Evolutionary conservation across 2,797 vertebrate species (phyloP).

Genomic region (Chrysocyon brachyurus): DNA sequence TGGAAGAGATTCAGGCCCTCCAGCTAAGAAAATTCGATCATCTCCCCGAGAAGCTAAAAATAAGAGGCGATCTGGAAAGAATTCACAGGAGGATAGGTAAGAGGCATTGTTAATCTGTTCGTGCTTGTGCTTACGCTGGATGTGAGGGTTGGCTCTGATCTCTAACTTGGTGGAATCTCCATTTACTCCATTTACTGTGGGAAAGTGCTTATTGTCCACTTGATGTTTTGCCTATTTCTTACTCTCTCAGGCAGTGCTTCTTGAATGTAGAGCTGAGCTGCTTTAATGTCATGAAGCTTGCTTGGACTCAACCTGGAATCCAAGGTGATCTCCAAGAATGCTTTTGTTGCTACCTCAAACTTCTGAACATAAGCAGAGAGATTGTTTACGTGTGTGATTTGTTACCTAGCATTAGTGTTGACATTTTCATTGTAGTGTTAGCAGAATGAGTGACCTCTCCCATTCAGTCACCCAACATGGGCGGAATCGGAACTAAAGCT

Average conservation of each 20-base stretch:
- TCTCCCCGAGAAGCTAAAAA: slow-evolving; percentile 97
- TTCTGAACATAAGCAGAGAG: background rate
- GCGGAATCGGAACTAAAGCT: background rate
- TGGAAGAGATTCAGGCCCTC: slow-evolving; percentile 93
- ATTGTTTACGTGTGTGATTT: slow-evolving; percentile 14
- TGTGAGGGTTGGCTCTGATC: background rate
- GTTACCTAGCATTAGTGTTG: background rate
- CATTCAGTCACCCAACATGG: slow-evolving; percentile 36
- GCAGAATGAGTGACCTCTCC: background rate
- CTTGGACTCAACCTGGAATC: slow-evolving; percentile 9
- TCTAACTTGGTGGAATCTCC: background rate
- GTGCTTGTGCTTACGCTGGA: background rate
- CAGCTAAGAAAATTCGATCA: slow-evolving; percentile 96
- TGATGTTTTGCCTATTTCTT: background rate
- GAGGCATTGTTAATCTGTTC: background rate
- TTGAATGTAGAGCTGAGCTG: background rate
- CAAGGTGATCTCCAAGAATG: background rate
- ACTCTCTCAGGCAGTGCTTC: background rate
- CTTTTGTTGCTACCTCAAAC: slow-evolving; percentile 5
- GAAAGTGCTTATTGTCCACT: background rate
- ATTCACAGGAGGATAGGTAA: slow-evolving; percentile 98
- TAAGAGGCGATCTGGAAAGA: slow-evolving; percentile 96
- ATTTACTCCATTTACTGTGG: background rate
- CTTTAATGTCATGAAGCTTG: background rate
- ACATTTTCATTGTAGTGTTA: slow-evolving; percentile 16